Percentiles rank a stretch among this genome's conserved stretches.
These are phyloP conservation scores for Carassius gibelio DNA, from an alignment of 2,113 vertebrate species.

Conservation along the genomic window DNA sequence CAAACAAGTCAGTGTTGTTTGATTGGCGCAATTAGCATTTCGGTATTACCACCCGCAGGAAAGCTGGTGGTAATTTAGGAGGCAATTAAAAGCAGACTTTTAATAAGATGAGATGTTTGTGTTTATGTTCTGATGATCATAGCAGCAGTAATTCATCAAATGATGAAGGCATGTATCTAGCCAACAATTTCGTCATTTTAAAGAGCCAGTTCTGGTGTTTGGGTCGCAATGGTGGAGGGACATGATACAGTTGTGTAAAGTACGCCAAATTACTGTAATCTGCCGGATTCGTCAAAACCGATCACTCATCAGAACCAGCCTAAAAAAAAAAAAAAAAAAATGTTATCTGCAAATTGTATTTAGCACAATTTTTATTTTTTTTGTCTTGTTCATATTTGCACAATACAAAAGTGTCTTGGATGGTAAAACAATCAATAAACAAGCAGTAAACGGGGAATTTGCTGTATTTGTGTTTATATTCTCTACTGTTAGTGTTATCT, in stretches of 20 bases:
- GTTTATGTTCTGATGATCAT: background rate
- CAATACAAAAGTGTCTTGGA: background rate
- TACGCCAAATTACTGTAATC: background rate
- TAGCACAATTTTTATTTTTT: background rate
- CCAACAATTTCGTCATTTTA: background rate
- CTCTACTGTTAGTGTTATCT: too few species aligned
- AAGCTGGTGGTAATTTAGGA: slow-evolving; percentile 18
- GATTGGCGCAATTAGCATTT: slow-evolving; percentile 11
- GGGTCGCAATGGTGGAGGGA: background rate
- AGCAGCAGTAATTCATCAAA: slow-evolving; percentile 4
- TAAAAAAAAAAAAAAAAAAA: background rate
- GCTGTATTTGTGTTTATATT: too few species aligned
- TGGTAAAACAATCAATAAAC: background rate
- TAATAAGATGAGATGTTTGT: slow-evolving; percentile 28
- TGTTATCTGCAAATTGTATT: background rate
- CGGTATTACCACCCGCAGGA: background rate
- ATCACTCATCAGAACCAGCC: background rate
- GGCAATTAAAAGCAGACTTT: slow-evolving; percentile 24
- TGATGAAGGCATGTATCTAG: background rate
- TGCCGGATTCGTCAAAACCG: background rate
- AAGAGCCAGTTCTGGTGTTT: background rate
- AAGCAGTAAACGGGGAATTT: background rate
- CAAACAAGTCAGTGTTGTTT: slow-evolving; percentile 18
- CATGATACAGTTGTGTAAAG: background rate
- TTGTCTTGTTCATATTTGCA: background rate